A percentile compares a stretch with the other conserved stretches of the same genome.
Conservation (phyloP, 2,888 invertebrate genomes). For the Drosophila emarginata region DNA sequence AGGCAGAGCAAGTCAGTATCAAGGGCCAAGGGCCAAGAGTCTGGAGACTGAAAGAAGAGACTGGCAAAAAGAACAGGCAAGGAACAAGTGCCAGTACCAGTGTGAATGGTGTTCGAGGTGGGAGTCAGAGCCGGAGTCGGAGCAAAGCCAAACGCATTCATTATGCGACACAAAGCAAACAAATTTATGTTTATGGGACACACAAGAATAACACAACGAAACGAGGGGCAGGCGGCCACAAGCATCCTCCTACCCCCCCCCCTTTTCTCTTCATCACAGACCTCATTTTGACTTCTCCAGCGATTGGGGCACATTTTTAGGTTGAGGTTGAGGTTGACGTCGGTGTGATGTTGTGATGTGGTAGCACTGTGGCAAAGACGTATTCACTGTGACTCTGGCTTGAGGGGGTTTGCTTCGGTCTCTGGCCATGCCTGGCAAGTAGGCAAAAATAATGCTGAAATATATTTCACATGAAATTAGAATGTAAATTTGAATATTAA, state of each 20-base stretch:
- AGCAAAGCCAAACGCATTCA: constrained; percentile 27
- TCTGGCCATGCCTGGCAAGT: constrained; percentile 26
- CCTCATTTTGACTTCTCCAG: neutral
- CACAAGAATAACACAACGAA: constrained; percentile 33
- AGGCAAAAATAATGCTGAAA: constrained; percentile 26
- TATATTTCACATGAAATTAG: constrained; percentile 33
- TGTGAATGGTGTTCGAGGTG: neutral
- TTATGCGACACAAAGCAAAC: constrained; percentile 35
- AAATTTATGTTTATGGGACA: constrained; percentile 35
- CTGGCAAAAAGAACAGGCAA: constrained; percentile 1
- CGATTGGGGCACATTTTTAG: constrained; percentile 3
- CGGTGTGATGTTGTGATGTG: constrained; percentile 13
- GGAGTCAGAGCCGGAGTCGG: neutral
- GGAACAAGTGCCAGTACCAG: neutral
- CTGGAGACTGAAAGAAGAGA: constrained; percentile 6
- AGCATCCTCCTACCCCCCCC: neutral
- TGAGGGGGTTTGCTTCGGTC: constrained; percentile 8
- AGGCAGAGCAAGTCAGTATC: neutral
- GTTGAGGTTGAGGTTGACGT: constrained; percentile 9
- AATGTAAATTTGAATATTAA: constrained; percentile 34
- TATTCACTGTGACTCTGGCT: neutral
- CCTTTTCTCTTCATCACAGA: neutral
- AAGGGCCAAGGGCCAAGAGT: constrained; percentile 3
- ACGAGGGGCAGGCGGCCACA: constrained; percentile 16
- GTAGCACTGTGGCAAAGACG: constrained; percentile 1